A percentile compares a stretch with the other conserved stretches of the same genome.
These are phyloP conservation scores for Sebastolobus alascanus DNA, from an alignment of 2,797 vertebrate species.

Conservation along the genomic window DNA sequence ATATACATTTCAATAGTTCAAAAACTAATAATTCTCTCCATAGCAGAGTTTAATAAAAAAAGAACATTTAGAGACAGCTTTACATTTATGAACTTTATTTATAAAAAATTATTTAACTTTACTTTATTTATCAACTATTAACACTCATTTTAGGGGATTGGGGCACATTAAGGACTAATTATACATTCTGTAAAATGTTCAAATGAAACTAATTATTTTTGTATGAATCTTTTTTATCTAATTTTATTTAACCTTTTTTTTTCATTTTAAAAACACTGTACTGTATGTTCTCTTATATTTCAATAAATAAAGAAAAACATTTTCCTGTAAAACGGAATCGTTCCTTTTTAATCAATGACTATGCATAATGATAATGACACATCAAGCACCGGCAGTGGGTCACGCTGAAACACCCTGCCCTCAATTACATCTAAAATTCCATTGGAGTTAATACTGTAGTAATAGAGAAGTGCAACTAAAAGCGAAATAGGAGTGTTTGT, in stretches of 20 bases:
- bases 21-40: neutral
- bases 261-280: neutral
- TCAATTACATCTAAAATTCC: conserved; percentile 9
- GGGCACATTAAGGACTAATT: neutral
- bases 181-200: neutral
- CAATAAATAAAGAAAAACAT: conserved; percentile 33
- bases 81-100: neutral
- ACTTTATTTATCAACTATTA: neutral
- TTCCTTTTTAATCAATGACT: neutral
- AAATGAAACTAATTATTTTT: conserved; percentile 39
- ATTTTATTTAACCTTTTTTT: neutral
- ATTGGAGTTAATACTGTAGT: neutral
- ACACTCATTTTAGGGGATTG: neutral
- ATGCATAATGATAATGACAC: neutral
- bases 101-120: too few species aligned
- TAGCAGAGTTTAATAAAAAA: neutral
- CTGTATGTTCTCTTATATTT: conserved; percentile 18
- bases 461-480: conserved; percentile 55
- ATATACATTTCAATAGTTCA: neutral
- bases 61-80: neutral
- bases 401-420: neutral
- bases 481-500: conserved; percentile 44
- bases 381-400: neutral
- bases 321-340: neutral
- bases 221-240: neutral